Conservation (phyloP, 2,888 invertebrate genomes). For the Agrochola macilenta region DNA sequence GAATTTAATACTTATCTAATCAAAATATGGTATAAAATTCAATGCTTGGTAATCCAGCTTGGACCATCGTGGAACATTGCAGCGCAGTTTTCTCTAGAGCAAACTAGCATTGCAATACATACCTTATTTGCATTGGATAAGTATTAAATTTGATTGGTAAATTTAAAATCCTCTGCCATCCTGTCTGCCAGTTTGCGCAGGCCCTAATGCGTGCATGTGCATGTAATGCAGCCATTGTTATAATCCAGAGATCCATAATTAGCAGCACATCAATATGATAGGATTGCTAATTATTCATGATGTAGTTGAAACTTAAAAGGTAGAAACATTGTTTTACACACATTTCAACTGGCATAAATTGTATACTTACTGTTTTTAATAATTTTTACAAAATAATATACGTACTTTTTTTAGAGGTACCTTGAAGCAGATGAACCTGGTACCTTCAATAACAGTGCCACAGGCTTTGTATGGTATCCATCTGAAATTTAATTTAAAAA, state of each 20-base stretch:
- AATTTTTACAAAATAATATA: constrained; percentile 33
- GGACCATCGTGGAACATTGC: too few species aligned
- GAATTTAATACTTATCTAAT: too few species aligned
- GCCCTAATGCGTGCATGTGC: neutral
- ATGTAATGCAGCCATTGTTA: neutral
- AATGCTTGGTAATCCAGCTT: too few species aligned
- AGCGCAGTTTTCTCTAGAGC: too few species aligned
- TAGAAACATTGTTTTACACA: neutral
- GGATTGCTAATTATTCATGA: neutral
- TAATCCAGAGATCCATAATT: neutral
- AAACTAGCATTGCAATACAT: too few species aligned
- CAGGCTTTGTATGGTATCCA: constrained; percentile 92
- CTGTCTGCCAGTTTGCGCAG: too few species aligned
- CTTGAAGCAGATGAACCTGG: constrained; percentile 94
- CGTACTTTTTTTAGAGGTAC: constrained; percentile 91
- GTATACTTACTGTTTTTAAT: too few species aligned
- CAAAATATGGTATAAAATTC: too few species aligned
- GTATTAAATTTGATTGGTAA: too few species aligned
- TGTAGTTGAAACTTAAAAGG: neutral
- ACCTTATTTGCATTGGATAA: too few species aligned
- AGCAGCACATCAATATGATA: neutral
- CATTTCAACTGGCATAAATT: neutral
- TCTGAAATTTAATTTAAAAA: constrained; percentile 81
- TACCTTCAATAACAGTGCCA: constrained; percentile 92
- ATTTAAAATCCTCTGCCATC: too few species aligned